Base-by-base conservation (phyloP, 1,140 invertebrate genomes). In the Drosophila biarmipes region DNA sequence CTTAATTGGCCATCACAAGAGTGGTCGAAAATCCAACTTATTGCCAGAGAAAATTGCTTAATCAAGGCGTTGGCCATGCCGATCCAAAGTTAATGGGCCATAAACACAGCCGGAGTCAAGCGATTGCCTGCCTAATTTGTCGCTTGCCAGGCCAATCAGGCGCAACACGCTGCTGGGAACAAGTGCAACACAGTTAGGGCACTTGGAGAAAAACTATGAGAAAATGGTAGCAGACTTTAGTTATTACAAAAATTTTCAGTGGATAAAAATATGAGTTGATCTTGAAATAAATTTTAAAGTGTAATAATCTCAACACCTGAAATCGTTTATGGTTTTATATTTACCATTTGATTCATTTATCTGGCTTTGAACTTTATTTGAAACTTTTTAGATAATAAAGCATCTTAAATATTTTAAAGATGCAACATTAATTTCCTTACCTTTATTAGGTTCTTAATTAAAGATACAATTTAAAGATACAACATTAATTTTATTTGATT, bases 1-100 rank as follows among this genome's bases (percentile, higher is more conserved):
- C 76, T 87, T 86, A 86, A 86, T 86, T 87, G 82, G 74, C 71
- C 80, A 86, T 78, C 82, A 87, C 78, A 81, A 86, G 80, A 73
- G 63, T 43, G 38, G 27, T 38, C 53, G 45, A 64, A 71, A 73
- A 59, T 52, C 27, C 37, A 59, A 52, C 57, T 53, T 35, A 42
- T 57, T 49, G 27, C 15, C 27, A 21, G 15, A 66, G 71, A 64
- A 81, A 87, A 86, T 86, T 81, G 71, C 82, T 82, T 86, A 86
- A 86, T 86, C 78, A 61, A 81, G 82, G 82, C 78, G 82, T 86
- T 86, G 82, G 78, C 73, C 59, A 48, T 69, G 52, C 63, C 61
- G 61, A 68, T 63, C 57, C 77, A 80, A 86, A 74, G 62, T 81
- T 86, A 87, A 86, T 86, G 78, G 82, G 48, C 69, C 61, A 87